Evolutionary conservation across 2,888 invertebrate genomes (phyloP).

Genomic region (Dichetophora obliterata): DNA sequence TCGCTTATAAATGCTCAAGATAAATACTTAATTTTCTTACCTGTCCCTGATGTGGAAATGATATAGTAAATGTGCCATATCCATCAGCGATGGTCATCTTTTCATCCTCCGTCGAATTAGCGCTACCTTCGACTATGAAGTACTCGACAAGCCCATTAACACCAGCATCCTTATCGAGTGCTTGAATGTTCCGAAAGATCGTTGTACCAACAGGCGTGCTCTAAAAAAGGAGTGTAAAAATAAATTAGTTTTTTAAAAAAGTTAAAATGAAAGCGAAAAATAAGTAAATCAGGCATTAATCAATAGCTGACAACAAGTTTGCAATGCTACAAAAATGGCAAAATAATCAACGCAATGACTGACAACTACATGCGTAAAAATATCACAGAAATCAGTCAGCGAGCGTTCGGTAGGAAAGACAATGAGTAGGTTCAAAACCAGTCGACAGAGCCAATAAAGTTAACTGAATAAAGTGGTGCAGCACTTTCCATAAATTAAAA

Average conservation of each 20-base stretch:
- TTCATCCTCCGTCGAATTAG: slow-evolving; percentile 71
- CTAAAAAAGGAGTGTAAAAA: slow-evolving; percentile 71
- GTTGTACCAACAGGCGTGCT: slow-evolving; percentile 88
- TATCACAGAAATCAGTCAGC: slow-evolving; percentile 16
- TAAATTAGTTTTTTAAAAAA: background rate
- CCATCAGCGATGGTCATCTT: slow-evolving; percentile 81
- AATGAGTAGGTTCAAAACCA: background rate
- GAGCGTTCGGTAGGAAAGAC: background rate
- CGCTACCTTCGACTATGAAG: slow-evolving; percentile 79
- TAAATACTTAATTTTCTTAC: slow-evolving; percentile 55
- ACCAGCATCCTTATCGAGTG: slow-evolving; percentile 86
- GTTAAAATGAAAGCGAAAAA: background rate
- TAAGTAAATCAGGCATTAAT: slow-evolving; percentile 23
- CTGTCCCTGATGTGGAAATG: slow-evolving; percentile 89
- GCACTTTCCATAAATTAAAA: slow-evolving; percentile 38
- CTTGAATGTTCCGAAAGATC: slow-evolving; percentile 84
- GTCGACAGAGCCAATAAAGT: background rate
- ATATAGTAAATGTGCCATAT: slow-evolving; percentile 86
- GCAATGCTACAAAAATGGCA: slow-evolving; percentile 20
- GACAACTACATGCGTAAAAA: slow-evolving; percentile 2
- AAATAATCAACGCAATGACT: slow-evolving; percentile 19
- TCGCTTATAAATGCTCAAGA: slow-evolving; percentile 13
- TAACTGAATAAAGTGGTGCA: slow-evolving; percentile 15
- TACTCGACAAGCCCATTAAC: slow-evolving; percentile 91
- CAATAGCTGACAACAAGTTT: slow-evolving; percentile 24